Evolutionary conservation across 2,797 vertebrate genomes (phyloP), one percentile per base, ranked within the genome.

Genomic region (Sternotherus odoratus): DNA sequence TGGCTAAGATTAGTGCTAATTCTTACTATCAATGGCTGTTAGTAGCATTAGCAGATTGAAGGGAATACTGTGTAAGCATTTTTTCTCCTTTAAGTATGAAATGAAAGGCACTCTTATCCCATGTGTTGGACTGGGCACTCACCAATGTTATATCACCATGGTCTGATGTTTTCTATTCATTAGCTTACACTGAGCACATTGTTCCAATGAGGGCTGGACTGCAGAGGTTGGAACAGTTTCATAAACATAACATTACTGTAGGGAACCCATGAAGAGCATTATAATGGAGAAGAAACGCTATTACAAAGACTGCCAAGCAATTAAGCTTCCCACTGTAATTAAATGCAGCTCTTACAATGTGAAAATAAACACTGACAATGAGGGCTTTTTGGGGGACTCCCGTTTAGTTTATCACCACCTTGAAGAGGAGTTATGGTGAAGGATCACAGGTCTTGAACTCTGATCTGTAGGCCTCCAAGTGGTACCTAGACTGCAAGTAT

Each of bases 121-220:
- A 60, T 86, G 88, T 54, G 87, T 85, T 83, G 90, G 94, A 75
- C 78, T 79, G 93, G 94, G 89, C 91, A 51, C 82, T 89, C 92
- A 92, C 90, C 94, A 96, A 87, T 96, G 79, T 91, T 92, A 75
- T 28, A 83, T 92, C 86, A 66, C 90, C 51, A 86, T 86, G 86
- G 95, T 79, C 92, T 94, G 97, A 97, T 97, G 88, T 96, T 94
- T 97, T 86, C 95, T 95, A 95, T 97, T 97, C 96, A 97, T 69
- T 28, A 89, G 8, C 79, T 85, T 66, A 97, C 95, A 97, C 96
- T 97, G 94, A 94, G 93, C 1, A 54, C 95, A 92, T 96, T 98
- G 96, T 97, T 97, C 23, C 2, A 30, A 83, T 81, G 43, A 49
- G 83, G 83, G 54, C 54, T 0, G 10, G 60, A 85, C 51, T 87